Conservation (phyloP, 2,888 invertebrate species). For the Hirtodrosophila trivittata region DNA sequence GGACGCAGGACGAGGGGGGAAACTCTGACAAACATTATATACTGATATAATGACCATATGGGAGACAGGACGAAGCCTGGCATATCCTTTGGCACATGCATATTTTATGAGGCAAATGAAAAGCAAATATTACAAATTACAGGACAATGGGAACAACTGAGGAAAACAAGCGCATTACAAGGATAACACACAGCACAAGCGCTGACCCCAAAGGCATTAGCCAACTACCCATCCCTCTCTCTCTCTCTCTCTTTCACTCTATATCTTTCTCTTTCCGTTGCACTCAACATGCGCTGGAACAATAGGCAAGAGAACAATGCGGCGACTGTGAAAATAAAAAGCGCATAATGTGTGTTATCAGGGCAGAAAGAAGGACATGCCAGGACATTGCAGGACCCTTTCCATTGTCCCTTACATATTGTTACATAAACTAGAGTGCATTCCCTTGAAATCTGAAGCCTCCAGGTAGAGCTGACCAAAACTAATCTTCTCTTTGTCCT, state of each 20-base stretch:
- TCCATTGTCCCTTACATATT: slow-evolving; percentile 10
- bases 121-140: slow-evolving; percentile 72
- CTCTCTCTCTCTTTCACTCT: not conserved
- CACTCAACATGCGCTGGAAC: not conserved
- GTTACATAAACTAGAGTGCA: slow-evolving; percentile 33
- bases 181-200: slow-evolving; percentile 54
- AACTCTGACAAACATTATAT: too few relatives aligned
- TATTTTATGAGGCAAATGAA: slow-evolving; percentile 66
- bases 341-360: slow-evolving; percentile 51
- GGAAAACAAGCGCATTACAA: slow-evolving; percentile 74
- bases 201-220: slow-evolving; percentile 73
- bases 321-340: slow-evolving; percentile 37
- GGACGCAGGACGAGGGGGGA: too few relatives aligned
- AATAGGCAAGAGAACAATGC: slow-evolving; percentile 29
- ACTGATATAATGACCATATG: slow-evolving; percentile 20
- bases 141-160: slow-evolving; percentile 61
- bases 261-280: not conserved
- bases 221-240: not conserved
- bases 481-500: slow-evolving; percentile 49
- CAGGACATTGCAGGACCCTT: slow-evolving; percentile 15
- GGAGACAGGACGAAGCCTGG: slow-evolving; percentile 10
- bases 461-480: slow-evolving; percentile 44
- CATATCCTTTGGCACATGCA: slow-evolving; percentile 46
- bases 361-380: slow-evolving; percentile 19
- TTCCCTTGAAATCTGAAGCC: slow-evolving; percentile 53